Evolutionary conservation across 2,113 vertebrate species (phyloP), one percentile per base, ranked within the genome.

Genomic region (Panthera uncia): DNA sequence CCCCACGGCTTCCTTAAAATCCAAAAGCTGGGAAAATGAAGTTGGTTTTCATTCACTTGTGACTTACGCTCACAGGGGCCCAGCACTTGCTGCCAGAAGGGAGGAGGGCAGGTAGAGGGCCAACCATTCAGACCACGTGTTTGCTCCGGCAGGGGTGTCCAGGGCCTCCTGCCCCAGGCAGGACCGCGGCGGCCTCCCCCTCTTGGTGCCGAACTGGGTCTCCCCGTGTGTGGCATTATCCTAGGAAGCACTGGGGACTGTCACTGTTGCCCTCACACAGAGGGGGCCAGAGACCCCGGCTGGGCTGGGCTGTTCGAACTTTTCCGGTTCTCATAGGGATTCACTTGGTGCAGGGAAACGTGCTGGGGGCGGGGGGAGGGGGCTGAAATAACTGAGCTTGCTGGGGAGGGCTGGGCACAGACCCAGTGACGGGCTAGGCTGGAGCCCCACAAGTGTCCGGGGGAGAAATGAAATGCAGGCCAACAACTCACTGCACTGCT

Each of bases 271-370:
- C 48, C 63, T 33, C 19, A 11, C 55, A 14, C 3, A 1, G 73
- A 45, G 2, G 5, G 3, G 71, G 57, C 57, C 27, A 7, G 73
- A 25, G 76, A 23, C 66, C 52, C 13, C 1, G 12, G 50, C 21
- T 9, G 38, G n/a, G 23, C 38, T 15, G 33, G 73, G 13, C 14
- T 2, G 1, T 11, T 25, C 31, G 25, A 36, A 14, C 13, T 6
- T 1, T 0, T 18, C 33, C 38, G 16, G 10, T 27, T 61, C 52
- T 48, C 25, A 15, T 0, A 0, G 2, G 31, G 57, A 18, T 1
- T 25, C 33, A 0, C 33, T 36, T 38, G 33, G 23, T 0, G 0
- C 1, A 71, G 66, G 63, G 61, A 50, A 31, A 14, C 33, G 29
- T 10, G 13, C 38, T 63, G 8, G 38, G 57, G 8, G 41, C 0